A percentile compares a stretch with the other conserved stretches of the same genome.
phyloP scores from a whole-genome alignment of 1,140 invertebrate genomes.

The Penaeus indicus region DNA sequence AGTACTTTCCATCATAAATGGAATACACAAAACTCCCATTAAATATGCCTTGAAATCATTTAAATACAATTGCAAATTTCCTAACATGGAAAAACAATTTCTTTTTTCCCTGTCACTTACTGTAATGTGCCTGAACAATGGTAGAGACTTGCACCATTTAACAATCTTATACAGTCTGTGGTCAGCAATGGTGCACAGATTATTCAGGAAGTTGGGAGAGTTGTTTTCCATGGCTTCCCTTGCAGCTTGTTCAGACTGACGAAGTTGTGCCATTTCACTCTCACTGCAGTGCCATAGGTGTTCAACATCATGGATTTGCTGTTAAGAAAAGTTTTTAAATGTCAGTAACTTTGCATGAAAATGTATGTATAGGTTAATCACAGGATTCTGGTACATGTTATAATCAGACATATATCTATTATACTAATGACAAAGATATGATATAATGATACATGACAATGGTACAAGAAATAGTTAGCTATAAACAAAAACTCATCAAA shows the following conservation, averaged over 20 bases:
- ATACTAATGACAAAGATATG: too few species aligned
- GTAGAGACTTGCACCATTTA: slow-evolving; percentile 97
- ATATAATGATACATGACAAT: too few species aligned
- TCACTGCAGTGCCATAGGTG: slow-evolving; percentile 93
- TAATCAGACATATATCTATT: too few species aligned
- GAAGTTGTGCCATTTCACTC: slow-evolving; percentile 65
- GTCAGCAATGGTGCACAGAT: slow-evolving; percentile 93
- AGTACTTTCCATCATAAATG: too few species aligned
- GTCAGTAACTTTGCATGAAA: slow-evolving; percentile 1
- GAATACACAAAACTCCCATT: too few species aligned
- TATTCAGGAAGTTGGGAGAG: slow-evolving; percentile 86
- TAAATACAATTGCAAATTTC: too few species aligned
- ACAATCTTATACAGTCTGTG: slow-evolving; percentile 97
- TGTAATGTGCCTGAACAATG: slow-evolving; percentile 95
- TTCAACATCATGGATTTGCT: slow-evolving; percentile 95
- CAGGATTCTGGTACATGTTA: too few species aligned
- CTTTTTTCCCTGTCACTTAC: slow-evolving; percentile 70
- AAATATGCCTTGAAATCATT: too few species aligned
- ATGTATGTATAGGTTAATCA: too few species aligned
- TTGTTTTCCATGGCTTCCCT: slow-evolving; percentile 70
- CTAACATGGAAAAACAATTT: not conserved
- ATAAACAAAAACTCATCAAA: too few species aligned
- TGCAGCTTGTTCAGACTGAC: slow-evolving; percentile 73
- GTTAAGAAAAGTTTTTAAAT: slow-evolving; percentile 68
- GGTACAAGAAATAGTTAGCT: too few species aligned